A percentile compares a stretch with the other conserved stretches of the same genome.
Evolutionary conservation across 2,113 vertebrate genomes (phyloP).

Genomic region (Pholis gunnellus): DNA sequence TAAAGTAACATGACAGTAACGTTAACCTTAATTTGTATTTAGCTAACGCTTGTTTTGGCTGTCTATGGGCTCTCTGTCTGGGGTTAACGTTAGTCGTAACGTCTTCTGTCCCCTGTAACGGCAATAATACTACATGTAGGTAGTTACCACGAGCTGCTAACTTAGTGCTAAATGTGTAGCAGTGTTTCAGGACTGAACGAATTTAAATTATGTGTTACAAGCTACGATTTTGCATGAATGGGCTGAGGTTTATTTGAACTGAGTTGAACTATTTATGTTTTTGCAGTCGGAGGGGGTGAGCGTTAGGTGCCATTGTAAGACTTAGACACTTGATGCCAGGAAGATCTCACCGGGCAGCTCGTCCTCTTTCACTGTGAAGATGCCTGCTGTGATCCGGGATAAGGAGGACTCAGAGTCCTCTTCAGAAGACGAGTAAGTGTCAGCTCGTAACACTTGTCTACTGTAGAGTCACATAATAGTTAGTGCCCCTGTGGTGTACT

Average conservation of each 20-base stretch:
- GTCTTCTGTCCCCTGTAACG: neutral
- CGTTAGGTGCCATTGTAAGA: conserved; percentile 57
- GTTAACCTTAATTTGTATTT: neutral
- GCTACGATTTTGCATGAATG: neutral
- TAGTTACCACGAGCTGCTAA: neutral
- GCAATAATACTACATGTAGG: neutral
- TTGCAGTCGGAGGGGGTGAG: conserved; percentile 14
- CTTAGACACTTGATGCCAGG: conserved; percentile 53
- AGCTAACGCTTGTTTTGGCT: conserved; percentile 21
- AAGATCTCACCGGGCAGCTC: conserved; percentile 49
- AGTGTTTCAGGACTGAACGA: neutral
- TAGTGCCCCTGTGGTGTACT: neutral
- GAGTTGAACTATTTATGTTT: conserved; percentile 8
- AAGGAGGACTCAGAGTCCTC: conserved; percentile 87
- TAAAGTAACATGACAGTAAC: conserved; percentile 3
- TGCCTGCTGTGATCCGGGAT: conserved; percentile 88
- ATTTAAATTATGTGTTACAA: neutral
- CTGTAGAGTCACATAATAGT: neutral
- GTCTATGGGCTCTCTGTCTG: neutral
- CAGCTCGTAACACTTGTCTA: neutral
- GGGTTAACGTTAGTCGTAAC: neutral
- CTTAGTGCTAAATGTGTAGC: neutral
- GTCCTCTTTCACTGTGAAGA: conserved; percentile 74
- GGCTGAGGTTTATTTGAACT: neutral
- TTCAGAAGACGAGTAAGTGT: conserved; percentile 87